Percentiles rank a stretch among this genome's conserved stretches.
These are phyloP conservation scores for Tragopan temminckii DNA, from an alignment of 2,797 vertebrate species.

Conservation along the genomic window DNA sequence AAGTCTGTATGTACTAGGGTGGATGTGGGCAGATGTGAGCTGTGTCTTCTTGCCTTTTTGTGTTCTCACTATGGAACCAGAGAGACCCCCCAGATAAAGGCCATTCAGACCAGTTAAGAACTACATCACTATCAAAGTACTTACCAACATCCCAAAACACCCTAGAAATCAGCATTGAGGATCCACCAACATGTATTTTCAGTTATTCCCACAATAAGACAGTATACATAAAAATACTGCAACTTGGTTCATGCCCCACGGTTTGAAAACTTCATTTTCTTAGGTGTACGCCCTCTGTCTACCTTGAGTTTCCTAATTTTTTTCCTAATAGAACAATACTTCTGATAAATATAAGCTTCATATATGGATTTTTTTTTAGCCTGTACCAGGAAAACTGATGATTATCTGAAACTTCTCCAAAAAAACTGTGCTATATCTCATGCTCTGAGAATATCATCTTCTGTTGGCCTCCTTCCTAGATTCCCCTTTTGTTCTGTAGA, in stretches of 20 bases:
- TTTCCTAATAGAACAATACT: background rate
- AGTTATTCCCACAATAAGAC: background rate
- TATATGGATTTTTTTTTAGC: background rate
- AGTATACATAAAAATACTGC: background rate
- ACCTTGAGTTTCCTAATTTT: background rate
- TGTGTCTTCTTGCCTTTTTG: background rate
- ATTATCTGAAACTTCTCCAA: background rate
- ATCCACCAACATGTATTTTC: background rate
- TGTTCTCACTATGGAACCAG: background rate
- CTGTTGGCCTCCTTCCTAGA: background rate
- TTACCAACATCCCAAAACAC: background rate
- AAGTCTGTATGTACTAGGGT: background rate
- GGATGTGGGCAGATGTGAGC: background rate
- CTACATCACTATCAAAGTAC: background rate
- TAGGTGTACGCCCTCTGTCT: fast-evolving
- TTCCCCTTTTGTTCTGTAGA: background rate
- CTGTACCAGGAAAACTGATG: background rate
- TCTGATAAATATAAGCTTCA: background rate
- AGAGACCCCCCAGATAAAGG: background rate
- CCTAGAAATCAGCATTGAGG: background rate
- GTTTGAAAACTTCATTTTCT: background rate
- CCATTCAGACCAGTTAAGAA: background rate
- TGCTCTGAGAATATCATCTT: background rate
- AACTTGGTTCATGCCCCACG: background rate
- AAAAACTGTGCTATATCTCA: background rate